Percentiles rank a stretch among this genome's conserved stretches.
Evolutionary conservation across 2,113 vertebrate species (phyloP).

Genomic region (Plecturocebus donacophilus): DNA sequence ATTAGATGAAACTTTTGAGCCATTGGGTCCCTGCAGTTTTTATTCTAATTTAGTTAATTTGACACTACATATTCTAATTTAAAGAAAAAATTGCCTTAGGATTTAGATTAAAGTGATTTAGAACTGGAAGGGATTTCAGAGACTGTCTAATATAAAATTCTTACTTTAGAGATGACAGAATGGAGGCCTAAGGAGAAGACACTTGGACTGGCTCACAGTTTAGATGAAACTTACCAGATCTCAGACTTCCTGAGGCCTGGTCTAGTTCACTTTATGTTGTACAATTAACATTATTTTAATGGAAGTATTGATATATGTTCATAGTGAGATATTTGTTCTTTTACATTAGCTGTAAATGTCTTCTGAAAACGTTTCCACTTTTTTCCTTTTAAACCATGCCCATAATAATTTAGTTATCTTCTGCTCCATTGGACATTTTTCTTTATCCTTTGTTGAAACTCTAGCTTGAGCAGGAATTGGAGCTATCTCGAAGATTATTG

Average conservation of each 20-base stretch:
- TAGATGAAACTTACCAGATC: neutral
- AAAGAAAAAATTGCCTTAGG: slow-evolving; percentile 40
- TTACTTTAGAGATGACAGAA: slow-evolving; percentile 22
- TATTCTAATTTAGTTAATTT: slow-evolving; percentile 53
- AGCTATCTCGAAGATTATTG: slow-evolving; percentile 86
- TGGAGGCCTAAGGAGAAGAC: neutral
- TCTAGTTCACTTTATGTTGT: neutral
- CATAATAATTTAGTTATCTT: slow-evolving; percentile 29
- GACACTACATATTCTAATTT: neutral
- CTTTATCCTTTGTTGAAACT: slow-evolving; percentile 69
- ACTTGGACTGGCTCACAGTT: neutral
- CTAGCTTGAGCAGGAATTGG: slow-evolving; percentile 91
- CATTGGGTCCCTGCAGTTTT: neutral
- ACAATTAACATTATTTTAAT: slow-evolving; percentile 36
- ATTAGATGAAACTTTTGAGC: slow-evolving; percentile 44
- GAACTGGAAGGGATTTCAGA: neutral
- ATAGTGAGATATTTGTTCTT: slow-evolving; percentile 25
- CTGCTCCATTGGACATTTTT: slow-evolving; percentile 33
- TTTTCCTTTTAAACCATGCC: slow-evolving; percentile 18
- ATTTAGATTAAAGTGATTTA: slow-evolving; percentile 40
- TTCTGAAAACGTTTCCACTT: slow-evolving; percentile 16
- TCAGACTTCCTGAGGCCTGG: neutral
- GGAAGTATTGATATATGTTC: neutral
- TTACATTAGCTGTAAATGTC: neutral
- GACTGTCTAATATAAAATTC: slow-evolving; percentile 3